phyloP scores from a whole-genome alignment of 2,797 vertebrate species.

The Tapera naevia region DNA sequence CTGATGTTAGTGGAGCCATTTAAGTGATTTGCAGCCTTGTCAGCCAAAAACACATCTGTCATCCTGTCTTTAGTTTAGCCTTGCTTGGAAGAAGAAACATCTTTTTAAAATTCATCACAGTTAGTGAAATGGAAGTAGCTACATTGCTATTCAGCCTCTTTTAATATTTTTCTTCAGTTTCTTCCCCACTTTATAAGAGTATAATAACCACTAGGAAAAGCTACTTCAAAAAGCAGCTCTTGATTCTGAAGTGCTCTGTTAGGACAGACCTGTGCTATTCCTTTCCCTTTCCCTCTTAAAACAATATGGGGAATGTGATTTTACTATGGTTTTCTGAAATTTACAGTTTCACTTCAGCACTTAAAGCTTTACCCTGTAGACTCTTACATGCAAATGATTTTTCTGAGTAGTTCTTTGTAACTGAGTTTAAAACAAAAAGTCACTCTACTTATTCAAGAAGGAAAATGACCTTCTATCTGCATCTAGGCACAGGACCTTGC shows the following conservation, averaged over 20 bases:
- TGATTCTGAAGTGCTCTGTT: background rate
- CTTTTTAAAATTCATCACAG: background rate
- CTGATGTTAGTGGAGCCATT: background rate
- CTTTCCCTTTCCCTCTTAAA: background rate
- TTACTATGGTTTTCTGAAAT: background rate
- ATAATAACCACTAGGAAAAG: background rate
- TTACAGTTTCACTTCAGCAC: background rate
- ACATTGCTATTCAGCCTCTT: background rate
- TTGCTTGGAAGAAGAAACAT: constrained; percentile 32
- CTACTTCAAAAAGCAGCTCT: background rate
- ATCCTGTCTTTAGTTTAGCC: constrained; percentile 22
- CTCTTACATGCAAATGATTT: background rate
- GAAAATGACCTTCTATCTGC: background rate
- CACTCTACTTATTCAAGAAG: background rate
- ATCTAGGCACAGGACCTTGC: background rate
- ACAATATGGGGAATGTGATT: background rate
- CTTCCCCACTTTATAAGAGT: background rate
- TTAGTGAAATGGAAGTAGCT: constrained; percentile 34
- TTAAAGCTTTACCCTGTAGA: background rate
- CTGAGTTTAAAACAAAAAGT: background rate
- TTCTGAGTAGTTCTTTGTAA: background rate
- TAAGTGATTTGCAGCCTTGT: background rate
- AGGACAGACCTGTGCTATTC: background rate
- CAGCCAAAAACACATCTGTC: constrained; percentile 34
- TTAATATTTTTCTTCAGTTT: constrained; percentile 1